Evolutionary conservation across 2,797 vertebrate species (phyloP).

Genomic region (Lagodon rhomboides): DNA sequence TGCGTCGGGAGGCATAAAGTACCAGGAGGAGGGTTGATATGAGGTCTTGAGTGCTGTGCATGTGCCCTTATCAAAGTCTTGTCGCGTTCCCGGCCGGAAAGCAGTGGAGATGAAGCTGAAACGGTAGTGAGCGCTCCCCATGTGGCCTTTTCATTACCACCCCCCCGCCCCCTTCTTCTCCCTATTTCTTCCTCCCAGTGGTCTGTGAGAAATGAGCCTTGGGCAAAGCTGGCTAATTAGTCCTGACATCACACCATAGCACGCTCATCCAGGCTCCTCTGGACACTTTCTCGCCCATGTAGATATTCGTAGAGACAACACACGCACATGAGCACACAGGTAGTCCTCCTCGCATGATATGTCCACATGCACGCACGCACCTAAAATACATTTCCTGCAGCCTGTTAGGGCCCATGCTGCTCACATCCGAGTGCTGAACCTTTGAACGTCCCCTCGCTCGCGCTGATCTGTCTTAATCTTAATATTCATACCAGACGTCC

Average conservation of each 20-base stretch:
- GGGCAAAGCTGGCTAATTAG: constrained; percentile 81
- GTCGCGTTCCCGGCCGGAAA: constrained; percentile 48
- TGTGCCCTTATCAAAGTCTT: constrained; percentile 77
- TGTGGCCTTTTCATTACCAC: constrained; percentile 68
- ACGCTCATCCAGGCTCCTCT: constrained; percentile 46
- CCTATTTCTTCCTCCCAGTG: constrained; percentile 56
- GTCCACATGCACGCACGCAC: constrained; percentile 18
- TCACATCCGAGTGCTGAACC: constrained; percentile 37
- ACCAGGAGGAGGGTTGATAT: constrained; percentile 47
- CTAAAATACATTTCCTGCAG: constrained; percentile 13
- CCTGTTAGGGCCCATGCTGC: constrained; percentile 32
- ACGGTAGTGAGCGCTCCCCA: constrained; percentile 56
- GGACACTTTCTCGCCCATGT: constrained; percentile 54
- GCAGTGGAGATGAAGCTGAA: constrained; percentile 54
- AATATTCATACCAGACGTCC: constrained; percentile 26
- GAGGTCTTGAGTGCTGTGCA: constrained; percentile 51
- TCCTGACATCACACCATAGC: constrained; percentile 81
- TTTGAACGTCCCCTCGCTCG: neutral
- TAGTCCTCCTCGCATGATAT: too few species aligned
- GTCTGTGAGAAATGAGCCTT: constrained; percentile 81
- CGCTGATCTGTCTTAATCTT: constrained; percentile 20
- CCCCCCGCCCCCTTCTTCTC: constrained; percentile 17
- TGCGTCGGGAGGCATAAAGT: constrained; percentile 22
- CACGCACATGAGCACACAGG: neutral
- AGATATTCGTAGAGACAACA: constrained; percentile 49